Percentiles rank a stretch among this genome's conserved stretches.
Evolutionary conservation across 2,113 vertebrate genomes (phyloP).

Genomic region (Brachypteracias leptosomus): DNA sequence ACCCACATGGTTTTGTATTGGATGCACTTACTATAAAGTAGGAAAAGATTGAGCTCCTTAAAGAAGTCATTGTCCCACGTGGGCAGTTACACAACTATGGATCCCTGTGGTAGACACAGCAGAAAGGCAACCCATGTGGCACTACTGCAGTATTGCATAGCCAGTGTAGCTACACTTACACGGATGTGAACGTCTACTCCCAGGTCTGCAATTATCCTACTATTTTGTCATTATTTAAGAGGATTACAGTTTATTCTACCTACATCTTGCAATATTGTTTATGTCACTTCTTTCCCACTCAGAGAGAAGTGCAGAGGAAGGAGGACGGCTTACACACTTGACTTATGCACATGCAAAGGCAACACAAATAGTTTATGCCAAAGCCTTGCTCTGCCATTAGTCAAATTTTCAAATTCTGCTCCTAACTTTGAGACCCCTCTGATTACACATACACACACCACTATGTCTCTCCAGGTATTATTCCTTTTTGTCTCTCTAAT

Average conservation of each 20-base stretch:
- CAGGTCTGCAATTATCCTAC: not conserved
- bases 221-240: not conserved
- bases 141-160: not conserved
- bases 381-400: not conserved
- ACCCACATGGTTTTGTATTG: not conserved
- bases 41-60: not conserved
- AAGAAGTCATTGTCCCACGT: not conserved
- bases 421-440: not conserved
- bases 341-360: not conserved
- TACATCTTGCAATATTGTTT: not conserved
- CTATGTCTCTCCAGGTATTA: not conserved
- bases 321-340: fast-evolving
- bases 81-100: fast-evolving
- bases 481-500: not conserved
- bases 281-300: not conserved
- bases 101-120: not conserved
- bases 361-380: not conserved
- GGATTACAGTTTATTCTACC: not conserved
- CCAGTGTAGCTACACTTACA: not conserved
- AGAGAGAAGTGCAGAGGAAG: not conserved
- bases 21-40: fast-evolving
- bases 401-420: not conserved
- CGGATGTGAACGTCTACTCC: not conserved
- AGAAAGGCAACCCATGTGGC: not conserved
- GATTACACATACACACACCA: too few species aligned